These are phyloP conservation scores for Solea senegalensis DNA, from an alignment of 2,113 vertebrate species.

Conservation along the genomic window DNA sequence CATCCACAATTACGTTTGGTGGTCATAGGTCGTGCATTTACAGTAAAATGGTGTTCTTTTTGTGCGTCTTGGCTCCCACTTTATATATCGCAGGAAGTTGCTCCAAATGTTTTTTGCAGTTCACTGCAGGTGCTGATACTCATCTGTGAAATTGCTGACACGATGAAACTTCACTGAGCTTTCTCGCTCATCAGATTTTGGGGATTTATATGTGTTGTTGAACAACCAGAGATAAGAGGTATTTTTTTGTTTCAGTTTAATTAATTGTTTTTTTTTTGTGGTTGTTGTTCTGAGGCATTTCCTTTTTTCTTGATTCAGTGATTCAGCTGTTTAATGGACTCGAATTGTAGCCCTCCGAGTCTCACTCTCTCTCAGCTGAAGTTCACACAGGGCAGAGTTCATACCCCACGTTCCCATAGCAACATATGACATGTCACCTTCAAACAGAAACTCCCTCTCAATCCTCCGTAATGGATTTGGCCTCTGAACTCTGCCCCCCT, in stretches of 20 bases:
- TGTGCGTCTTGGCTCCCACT: background rate
- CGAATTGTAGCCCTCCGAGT: conserved; percentile 21
- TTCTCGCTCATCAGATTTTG: background rate
- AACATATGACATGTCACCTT: conserved; percentile 74
- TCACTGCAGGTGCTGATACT: conserved; percentile 1
- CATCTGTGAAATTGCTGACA: background rate
- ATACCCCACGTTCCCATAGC: conserved; percentile 74
- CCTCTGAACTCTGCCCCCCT: conserved; percentile 70
- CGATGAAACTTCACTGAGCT: background rate
- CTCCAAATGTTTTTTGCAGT: conserved; percentile 1
- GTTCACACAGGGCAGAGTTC: conserved; percentile 77
- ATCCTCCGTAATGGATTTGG: conserved; percentile 82
- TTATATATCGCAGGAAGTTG: background rate
- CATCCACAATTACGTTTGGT: background rate
- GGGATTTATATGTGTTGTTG: background rate
- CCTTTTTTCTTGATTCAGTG: conserved; percentile 57
- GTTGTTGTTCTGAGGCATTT: conserved; percentile 13
- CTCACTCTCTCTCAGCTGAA: conserved; percentile 60
- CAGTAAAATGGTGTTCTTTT: background rate
- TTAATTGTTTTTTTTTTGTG: background rate
- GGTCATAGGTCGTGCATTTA: background rate
- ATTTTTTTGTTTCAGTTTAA: background rate
- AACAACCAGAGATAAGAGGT: background rate
- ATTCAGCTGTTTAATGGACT: conserved; percentile 65
- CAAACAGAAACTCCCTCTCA: conserved; percentile 73